These are phyloP conservation scores for Diarsia dahlii DNA, from an alignment of 2,888 invertebrate genomes.

Conservation along the genomic window DNA sequence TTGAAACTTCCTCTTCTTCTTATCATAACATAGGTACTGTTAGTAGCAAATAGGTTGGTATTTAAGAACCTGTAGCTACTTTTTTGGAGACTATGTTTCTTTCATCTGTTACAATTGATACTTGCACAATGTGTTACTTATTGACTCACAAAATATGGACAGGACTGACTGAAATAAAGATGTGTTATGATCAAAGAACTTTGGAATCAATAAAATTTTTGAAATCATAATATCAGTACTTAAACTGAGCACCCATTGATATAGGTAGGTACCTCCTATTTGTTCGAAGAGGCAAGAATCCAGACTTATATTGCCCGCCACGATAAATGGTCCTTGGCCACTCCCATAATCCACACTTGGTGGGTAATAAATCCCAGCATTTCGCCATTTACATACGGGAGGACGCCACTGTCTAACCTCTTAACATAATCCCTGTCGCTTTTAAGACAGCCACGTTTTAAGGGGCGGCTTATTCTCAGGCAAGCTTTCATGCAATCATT, in stretches of 20 bases:
- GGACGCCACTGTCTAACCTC: slow-evolving; percentile 37
- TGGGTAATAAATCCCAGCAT: slow-evolving; percentile 22
- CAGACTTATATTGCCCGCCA: neutral
- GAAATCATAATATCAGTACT: neutral
- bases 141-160: neutral
- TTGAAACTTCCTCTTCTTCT: neutral
- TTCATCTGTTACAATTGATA: neutral
- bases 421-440: slow-evolving; percentile 38
- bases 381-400: slow-evolving; percentile 33
- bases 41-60: neutral
- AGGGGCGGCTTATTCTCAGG: slow-evolving; percentile 28
- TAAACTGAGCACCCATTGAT: neutral
- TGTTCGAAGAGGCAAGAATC: neutral
- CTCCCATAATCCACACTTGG: slow-evolving; percentile 30
- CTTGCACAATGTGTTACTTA: neutral
- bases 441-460: slow-evolving; percentile 24
- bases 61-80: neutral
- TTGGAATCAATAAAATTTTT: neutral
- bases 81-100: neutral
- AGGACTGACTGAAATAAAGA: neutral
- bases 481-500: slow-evolving; percentile 7
- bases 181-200: neutral
- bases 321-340: slow-evolving; percentile 3
- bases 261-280: neutral
- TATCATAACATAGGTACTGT: neutral